Evolutionary conservation across 2,797 vertebrate genomes (phyloP), one percentile per base, ranked within the genome.

Genomic region (Zalophus californianus): DNA sequence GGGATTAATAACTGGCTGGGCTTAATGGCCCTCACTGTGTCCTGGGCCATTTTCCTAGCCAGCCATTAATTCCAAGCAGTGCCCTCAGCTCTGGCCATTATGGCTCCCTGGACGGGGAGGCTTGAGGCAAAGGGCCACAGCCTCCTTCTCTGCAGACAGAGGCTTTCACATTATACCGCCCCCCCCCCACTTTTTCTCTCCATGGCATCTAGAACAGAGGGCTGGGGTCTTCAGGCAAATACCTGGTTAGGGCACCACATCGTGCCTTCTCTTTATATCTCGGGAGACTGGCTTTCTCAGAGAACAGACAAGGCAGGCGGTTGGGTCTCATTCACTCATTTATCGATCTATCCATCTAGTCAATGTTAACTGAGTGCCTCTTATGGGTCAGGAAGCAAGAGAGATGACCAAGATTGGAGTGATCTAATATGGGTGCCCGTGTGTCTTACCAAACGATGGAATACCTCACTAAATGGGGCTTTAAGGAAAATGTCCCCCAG

Each of bases 21-120:
- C 86, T 98, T 98, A 98, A 98, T 98, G 98, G 98, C 96, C 98
- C 98, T 98, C 98, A 89, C 98, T 98, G 98, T 98, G 92, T 98
- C 98, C 98, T 96, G 98, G 98, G 96, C 98, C 98, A 97, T 98
- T 98, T 97, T 98, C 97, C 96, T 92, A 97, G 92, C 58, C 96
- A 98, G 98, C 95, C 98, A 97, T 98, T 98, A 98, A 98, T 98
- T 98, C 97, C 90, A 86, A 97, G 97, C 97, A 97, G 93, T 94
- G 97, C 97, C 92, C 94, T 82, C 86, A 94, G 97, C 97, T 95
- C 98, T 91, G 92, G 97, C 97, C 98, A 97, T 95, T 97, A 97
- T 64, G 89, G 80, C 95, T 79, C 41, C 90, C 86, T 27, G 41
- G 85, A 82, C 38, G 3, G 64, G 97, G 97, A 98, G 94, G 97